Evolutionary conservation across 2,113 vertebrate genomes (phyloP), one percentile per base, ranked within the genome.

Genomic region (Ictalurus punctatus): DNA sequence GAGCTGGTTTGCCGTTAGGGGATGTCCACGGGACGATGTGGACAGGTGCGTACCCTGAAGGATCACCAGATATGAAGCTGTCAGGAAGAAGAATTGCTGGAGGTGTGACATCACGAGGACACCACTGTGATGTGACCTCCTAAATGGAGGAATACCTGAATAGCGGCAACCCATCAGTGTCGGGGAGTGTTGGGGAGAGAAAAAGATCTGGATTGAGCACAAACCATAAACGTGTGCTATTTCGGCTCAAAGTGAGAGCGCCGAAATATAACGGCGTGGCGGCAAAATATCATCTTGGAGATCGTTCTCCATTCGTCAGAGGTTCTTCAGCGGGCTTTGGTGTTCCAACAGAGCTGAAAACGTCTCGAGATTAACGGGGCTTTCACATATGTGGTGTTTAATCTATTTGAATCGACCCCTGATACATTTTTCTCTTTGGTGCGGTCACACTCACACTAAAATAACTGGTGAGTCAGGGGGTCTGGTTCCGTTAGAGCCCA

Each of bases 91-190:
- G 27, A 59, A 89, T 79, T 19, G 13, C 74, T 84, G 40, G 67
- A 83, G 17, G 44, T 78, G 76, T n/a, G 52, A 84, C 87, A 84
- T 86, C 84, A 79, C 3, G 3, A 59, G 67, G 59, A 89, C 69
- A 48, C 34, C 44, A 65, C 79, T 83, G 69, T 89, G 69, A 65
- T 58, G 65, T 25, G 23, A 78, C 27, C 58, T 76, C 30, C 4
- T 58, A 67, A 25, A 81, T 83, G 59, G 40, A 83, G 84, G 56
- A 52, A 86, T 71, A 30, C 34, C 23, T 8, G 23, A 40, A 23
- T 85, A 85, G 48, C 52, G 48, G 65, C 85, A 81, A 30, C 82
- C 76, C 69, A 54, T 89, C 88, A 67, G 30, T 89, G 40, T 78
- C 52, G 78, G 73, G 23, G 63, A 19, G 40, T 21, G 34, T 30